Evolutionary conservation across 2,113 vertebrate genomes (phyloP).

Genomic region (Turnix velox): DNA sequence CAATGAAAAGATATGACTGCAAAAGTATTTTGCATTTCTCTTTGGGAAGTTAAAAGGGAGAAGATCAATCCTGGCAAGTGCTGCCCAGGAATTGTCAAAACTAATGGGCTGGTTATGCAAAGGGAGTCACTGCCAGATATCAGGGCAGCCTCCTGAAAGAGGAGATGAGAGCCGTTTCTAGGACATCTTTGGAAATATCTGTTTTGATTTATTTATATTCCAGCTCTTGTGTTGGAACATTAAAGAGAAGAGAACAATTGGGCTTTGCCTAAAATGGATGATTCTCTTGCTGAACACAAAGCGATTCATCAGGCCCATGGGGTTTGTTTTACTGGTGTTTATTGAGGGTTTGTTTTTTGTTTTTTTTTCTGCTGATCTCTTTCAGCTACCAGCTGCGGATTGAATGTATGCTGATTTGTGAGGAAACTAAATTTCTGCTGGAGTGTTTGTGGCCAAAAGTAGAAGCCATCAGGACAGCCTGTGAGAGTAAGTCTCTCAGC

Average conservation of each 20-base stretch:
- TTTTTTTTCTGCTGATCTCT: background rate
- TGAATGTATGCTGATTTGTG: slow-evolving; percentile 90
- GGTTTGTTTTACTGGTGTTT: background rate
- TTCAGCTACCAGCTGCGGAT: slow-evolving; percentile 87
- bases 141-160: slow-evolving; percentile 16
- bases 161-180: slow-evolving; percentile 12
- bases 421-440: slow-evolving; percentile 79
- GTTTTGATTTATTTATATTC: slow-evolving; percentile 38
- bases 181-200: slow-evolving; percentile 20
- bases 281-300: background rate
- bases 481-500: slow-evolving; percentile 76
- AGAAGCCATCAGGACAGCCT: slow-evolving; percentile 79
- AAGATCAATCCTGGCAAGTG: background rate
- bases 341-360: background rate
- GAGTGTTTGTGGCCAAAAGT: slow-evolving; percentile 85
- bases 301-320: background rate
- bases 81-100: background rate
- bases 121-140: slow-evolving; percentile 23
- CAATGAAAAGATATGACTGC: background rate
- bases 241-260: background rate
- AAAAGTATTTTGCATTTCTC: background rate
- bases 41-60: background rate
- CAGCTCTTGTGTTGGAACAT: background rate
- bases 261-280: background rate
- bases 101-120: slow-evolving; percentile 6